Evolutionary conservation across 2,797 vertebrate species (phyloP).

Genomic region (Brachymystax lenok): DNA sequence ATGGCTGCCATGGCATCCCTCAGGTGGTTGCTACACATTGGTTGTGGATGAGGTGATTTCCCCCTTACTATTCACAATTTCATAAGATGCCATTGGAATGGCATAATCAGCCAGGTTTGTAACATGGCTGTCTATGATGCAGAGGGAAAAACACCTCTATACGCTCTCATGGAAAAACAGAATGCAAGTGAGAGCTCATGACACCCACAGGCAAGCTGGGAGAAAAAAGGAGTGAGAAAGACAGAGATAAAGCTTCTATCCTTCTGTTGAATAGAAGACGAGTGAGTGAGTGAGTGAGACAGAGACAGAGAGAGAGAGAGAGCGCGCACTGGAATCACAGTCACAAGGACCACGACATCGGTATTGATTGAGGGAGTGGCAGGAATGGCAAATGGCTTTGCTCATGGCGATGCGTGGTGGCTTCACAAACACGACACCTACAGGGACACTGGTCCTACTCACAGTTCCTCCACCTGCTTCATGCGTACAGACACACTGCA

Average conservation of each 20-base stretch:
- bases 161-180: not conserved
- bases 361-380: not conserved
- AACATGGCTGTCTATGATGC: not conserved
- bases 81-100: not conserved
- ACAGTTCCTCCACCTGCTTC: slow-evolving; percentile 99
- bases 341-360: not conserved
- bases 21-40: not conserved
- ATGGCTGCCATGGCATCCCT: not conserved
- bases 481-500: slow-evolving; percentile 99
- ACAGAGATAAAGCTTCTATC: slow-evolving; percentile 59
- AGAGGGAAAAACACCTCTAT: not conserved
- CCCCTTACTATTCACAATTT: not conserved
- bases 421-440: slow-evolving; percentile 60
- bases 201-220: slow-evolving; percentile 30
- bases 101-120: not conserved
- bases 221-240: slow-evolving; percentile 11
- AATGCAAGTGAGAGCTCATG: not conserved
- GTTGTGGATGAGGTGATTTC: not conserved
- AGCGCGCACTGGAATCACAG: not conserved
- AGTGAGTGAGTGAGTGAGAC: not conserved
- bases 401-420: slow-evolving; percentile 21
- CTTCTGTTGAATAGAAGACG: slow-evolving; percentile 6
- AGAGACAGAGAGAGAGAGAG: slow-evolving; percentile 19
- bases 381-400: slow-evolving; percentile 7
- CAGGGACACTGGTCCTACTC: slow-evolving; percentile 86